Evolutionary conservation across 2,888 invertebrate species (phyloP), one percentile per base, ranked within the genome.

Genomic region (Chironomus riparius): DNA sequence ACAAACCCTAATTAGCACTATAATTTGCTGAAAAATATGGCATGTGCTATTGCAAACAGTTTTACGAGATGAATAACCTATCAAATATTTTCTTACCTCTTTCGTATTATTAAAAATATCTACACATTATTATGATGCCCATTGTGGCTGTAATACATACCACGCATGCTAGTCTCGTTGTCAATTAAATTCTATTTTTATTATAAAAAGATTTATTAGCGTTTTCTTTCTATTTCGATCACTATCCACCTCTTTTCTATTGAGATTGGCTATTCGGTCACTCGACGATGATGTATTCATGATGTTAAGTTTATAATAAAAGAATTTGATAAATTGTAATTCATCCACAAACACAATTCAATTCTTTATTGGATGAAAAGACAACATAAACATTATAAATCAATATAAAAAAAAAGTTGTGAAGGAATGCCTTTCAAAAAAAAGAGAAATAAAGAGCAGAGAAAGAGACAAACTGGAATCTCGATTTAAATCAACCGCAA

Each of bases 381-480:
- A 56, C 38, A 15, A 7, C 47, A 69, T 47, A 69, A 47, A 69
- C 69, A 69, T 69, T 69, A 69, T 69, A 69, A 69, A 69, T 69
- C 69, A 69, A 69, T 69, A 47, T 47, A 47, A 7, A 69, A 47
- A 7, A 69, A 15, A 50, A 28, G 28, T 28, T 38, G 38, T 38
- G 38, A 56, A 56, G 56, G 56, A 56, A 56, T 56, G 56, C 56
- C n/a, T 15, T 15, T 15, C 47, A 47, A 69, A 69, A n/a, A n/a
- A 28, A 68, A 24, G 24, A 47, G 47, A 47, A 47, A 18, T 13
- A 47, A 6, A 47, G 38, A 15, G 18, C 69, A 69, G 38, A n/a
- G 24, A 69, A 68, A n/a, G 28, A 68, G 22, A 70, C 18, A 56
- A 70, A 70, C 70, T 70, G 70, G 70, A 70, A 50, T 70, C 70